Evolutionary conservation across 2,888 invertebrate species (phyloP), one percentile per base, ranked within the genome.

Genomic region (Cyaniris semiargus): DNA sequence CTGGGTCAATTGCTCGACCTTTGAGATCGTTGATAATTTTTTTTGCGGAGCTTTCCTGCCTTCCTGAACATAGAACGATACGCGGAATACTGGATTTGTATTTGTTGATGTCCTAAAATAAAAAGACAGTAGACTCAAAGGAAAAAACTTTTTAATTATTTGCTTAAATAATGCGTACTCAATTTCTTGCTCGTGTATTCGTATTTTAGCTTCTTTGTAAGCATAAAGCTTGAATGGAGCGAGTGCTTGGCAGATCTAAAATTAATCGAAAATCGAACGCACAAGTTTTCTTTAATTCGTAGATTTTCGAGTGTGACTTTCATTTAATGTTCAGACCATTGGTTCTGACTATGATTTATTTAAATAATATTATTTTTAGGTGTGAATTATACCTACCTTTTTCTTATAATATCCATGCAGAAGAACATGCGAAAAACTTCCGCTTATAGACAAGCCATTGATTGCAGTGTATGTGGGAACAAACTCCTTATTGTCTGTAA

Each of bases 401-500:
- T 84, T 84, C 66, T 86, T 91, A 70, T 86, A 85, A 79, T 83
- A 82, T 31, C 90, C 89, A 34, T 87, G 83, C 13, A 91, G 80
- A 3, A 91, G 80, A 1, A 87, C 84, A 70, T 91, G 91, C 0
- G 85, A 83, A 76, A 88, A 88, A 53, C 86, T 78, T 1, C 91
- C 91, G 23, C 87, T 86, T 21, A 87, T 76, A 0, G 90, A 88
- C 53, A 88, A 80, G 75, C 85, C 85, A 78, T 90, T 92, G 27
- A 91, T 81, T 8, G 88, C 91, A 2, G 84, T 81, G 76, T 86
- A 90, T 4, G 85, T 95, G 53, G 96, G 95, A 15, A 90, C 85
- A 90, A 96, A 96, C 1, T 83, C 90, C 79, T 85, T 94, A 89
- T 88, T 90, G 78, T 94, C 95, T 0, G 93, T 93, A 5, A 97